phyloP scores from a whole-genome alignment of 1,140 invertebrate species.

The Schlechtendalia chinensis region DNA sequence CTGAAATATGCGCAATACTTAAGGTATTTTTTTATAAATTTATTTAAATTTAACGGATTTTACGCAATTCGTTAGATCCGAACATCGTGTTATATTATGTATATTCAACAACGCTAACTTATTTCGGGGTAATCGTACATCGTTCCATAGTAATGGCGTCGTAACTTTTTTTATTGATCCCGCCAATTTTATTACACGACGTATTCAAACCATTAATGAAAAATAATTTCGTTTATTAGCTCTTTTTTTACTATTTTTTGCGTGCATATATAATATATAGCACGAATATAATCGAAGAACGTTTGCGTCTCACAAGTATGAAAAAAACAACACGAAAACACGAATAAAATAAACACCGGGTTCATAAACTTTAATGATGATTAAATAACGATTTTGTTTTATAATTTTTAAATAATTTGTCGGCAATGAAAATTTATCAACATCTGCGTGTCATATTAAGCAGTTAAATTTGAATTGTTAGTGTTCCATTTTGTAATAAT shows the following conservation, averaged over 20 bases:
- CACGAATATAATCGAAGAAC: background rate
- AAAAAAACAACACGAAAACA: background rate
- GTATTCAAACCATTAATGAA: background rate
- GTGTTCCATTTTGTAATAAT: no score
- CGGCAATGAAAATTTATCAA: background rate
- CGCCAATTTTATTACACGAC: background rate
- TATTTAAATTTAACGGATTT: no score
- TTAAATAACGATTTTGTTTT: background rate
- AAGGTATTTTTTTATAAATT: no score
- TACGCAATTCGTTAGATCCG: background rate
- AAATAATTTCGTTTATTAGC: background rate
- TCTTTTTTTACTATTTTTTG: background rate
- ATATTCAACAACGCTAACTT: no score
- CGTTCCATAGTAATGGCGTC: background rate
- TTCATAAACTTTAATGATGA: background rate
- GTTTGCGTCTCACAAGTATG: background rate
- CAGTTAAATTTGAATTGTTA: background rate
- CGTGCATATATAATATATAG: background rate
- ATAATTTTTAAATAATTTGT: background rate
- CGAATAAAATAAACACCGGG: background rate
- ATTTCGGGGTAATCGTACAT: background rate
- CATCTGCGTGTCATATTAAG: background rate
- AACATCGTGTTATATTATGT: no score
- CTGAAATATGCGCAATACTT: no score
- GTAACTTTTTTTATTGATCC: background rate